Conservation (phyloP, 1,140 invertebrate genomes). For the Trypoxylus dichotomus region DNA sequence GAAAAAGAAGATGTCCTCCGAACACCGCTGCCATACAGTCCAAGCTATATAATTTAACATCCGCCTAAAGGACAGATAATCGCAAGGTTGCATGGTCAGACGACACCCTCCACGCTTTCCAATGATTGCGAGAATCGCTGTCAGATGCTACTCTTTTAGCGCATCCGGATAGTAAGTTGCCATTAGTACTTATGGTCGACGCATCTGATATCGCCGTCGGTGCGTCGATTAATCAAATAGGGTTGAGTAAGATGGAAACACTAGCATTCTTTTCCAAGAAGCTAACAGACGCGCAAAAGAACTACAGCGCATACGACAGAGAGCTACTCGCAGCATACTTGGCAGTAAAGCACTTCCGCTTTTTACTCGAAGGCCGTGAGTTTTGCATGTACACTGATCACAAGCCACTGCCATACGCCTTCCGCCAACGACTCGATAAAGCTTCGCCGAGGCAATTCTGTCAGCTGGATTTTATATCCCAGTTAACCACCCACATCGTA, state of each 20-base stretch:
- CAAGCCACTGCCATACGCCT: slow-evolving; percentile 50
- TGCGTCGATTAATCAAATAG: slow-evolving; percentile 44
- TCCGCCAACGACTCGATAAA: no score
- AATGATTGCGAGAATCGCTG: no score
- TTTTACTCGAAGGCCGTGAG: slow-evolving; percentile 43
- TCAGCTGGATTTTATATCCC: slow-evolving; percentile 45
- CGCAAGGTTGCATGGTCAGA: no score
- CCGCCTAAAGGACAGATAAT: no score
- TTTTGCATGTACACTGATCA: slow-evolving; percentile 53
- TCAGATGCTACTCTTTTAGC: slow-evolving; percentile 41
- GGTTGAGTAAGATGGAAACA: slow-evolving; percentile 34
- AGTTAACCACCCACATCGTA: slow-evolving; percentile 43
- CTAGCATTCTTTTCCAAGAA: slow-evolving; percentile 42
- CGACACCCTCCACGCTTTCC: no score
- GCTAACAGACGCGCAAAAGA: slow-evolving; percentile 42
- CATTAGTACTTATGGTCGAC: slow-evolving; percentile 39
- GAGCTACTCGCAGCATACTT: slow-evolving; percentile 56
- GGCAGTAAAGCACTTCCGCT: slow-evolving; percentile 45
- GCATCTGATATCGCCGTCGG: slow-evolving; percentile 46
- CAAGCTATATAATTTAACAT: no score
- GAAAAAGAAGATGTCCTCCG: no score
- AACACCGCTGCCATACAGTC: no score
- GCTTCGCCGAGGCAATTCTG: slow-evolving; percentile 44
- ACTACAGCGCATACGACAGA: no score
- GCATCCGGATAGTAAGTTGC: slow-evolving; percentile 38